Conservation (phyloP, 2,888 invertebrate genomes). For the Pheosia tremula region DNA sequence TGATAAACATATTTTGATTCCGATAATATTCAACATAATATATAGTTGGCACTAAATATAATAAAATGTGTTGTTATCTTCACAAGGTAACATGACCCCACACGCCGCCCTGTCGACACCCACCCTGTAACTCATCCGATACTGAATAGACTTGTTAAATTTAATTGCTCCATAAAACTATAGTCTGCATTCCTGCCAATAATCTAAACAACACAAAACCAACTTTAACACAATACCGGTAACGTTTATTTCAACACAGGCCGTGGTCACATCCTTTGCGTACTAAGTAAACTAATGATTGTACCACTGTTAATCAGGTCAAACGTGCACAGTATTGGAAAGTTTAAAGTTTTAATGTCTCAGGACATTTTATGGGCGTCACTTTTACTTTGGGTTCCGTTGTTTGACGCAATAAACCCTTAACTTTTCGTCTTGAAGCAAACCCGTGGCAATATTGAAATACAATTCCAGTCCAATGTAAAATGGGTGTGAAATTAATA, state of each 20-base stretch:
- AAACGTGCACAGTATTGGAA: constrained; percentile 41
- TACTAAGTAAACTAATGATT: constrained; percentile 49
- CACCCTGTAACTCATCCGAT: constrained; percentile 40
- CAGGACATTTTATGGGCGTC: constrained; percentile 31
- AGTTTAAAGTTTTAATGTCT: constrained; percentile 40
- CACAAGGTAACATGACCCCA: constrained; percentile 14
- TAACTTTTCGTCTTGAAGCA: neutral
- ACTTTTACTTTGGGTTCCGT: constrained; percentile 34
- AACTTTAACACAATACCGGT: constrained; percentile 1
- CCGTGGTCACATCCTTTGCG: constrained; percentile 27
- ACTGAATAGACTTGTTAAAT: constrained; percentile 47
- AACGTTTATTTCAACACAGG: constrained; percentile 7
- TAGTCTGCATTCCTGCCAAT: constrained; percentile 17
- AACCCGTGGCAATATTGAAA: neutral
- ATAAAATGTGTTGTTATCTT: neutral
- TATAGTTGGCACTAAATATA: neutral
- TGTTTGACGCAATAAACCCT: constrained; percentile 1
- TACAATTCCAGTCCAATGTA: neutral
- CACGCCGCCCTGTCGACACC: constrained; percentile 17
- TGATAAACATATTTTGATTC: no score
- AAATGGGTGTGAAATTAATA: neutral
- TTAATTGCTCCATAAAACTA: constrained; percentile 55
- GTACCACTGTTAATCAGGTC: constrained; percentile 54
- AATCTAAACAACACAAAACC: constrained; percentile 11
- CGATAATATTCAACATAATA: no score